phyloP scores from a whole-genome alignment of 2,888 invertebrate species.

The Tricholauxania praeusta region DNA sequence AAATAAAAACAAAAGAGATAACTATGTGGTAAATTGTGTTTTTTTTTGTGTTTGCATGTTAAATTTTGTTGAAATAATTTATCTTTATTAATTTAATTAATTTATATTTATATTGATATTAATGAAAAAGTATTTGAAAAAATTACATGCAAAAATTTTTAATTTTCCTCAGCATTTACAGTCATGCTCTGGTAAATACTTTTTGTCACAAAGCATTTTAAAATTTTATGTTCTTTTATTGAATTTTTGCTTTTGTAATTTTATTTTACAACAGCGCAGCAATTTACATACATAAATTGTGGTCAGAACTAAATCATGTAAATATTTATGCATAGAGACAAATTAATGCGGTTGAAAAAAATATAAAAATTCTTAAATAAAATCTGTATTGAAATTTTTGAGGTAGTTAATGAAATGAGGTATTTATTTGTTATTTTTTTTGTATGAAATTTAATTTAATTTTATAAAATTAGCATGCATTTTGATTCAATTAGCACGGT shows the following conservation, averaged over 20 bases:
- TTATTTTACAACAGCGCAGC: slow-evolving; percentile 21
- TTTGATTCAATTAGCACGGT: too few species aligned
- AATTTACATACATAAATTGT: slow-evolving; percentile 31
- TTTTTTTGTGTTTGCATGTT: slow-evolving; percentile 15
- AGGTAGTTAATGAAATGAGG: too few species aligned
- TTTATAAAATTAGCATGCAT: too few species aligned
- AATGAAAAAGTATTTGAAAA: background rate
- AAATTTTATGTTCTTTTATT: background rate
- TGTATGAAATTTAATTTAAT: too few species aligned
- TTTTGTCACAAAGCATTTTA: too few species aligned
- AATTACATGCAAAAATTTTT: slow-evolving; percentile 37
- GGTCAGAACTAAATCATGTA: background rate
- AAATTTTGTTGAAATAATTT: slow-evolving; percentile 25
- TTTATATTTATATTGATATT: slow-evolving; percentile 24
- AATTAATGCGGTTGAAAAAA: slow-evolving; percentile 18
- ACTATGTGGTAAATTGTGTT: slow-evolving; percentile 35
- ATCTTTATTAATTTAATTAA: slow-evolving; percentile 18
- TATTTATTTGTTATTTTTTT: slow-evolving; percentile 7
- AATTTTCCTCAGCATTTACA: background rate
- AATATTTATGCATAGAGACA: slow-evolving; percentile 2
- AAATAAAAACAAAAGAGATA: slow-evolving; percentile 37
- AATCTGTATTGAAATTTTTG: background rate
- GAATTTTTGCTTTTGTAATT: too few species aligned
- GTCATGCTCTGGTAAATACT: too few species aligned
- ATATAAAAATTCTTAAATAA: background rate